Evolutionary conservation across 2,797 vertebrate genomes (phyloP), one percentile per base, ranked within the genome.

Genomic region (Macropodus opercularis): DNA sequence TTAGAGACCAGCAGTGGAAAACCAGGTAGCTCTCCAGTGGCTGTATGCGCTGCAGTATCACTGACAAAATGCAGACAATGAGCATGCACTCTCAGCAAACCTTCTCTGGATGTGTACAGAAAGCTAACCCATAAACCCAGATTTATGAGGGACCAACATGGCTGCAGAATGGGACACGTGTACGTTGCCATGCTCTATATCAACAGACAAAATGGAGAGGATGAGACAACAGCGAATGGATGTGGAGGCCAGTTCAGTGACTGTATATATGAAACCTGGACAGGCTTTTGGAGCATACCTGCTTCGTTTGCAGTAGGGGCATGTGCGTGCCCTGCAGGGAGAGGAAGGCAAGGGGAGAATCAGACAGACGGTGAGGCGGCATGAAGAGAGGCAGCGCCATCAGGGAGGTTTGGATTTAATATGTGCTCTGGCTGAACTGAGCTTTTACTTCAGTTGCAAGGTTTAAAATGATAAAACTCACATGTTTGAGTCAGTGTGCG

Each of bases 231-330:
- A 51, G 58, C 65, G 67, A 67, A 63, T 36, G 59, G 62, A 54
- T 17, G 46, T 8, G 35, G 41, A 59, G 42, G 55, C 5, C 23
- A 4, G 26, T 14, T 71, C 24, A 41, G 18, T 44, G 59, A 50
- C 19, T 34, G 69, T 41, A 19, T 54, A 44, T 17, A 49, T 51
- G 34, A 65, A 65, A 63, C 73, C 50, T 10, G 4, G n/a, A 35
- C 6, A n/a, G 48, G 72, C 44, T 57, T 53, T 31, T 36, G 69
- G 61, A 71, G 83, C 79, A 13, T 91, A 91, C 92, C 91, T 93
- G 91, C 91, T 91, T 84, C 91, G 90, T 78, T 82, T 89, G 91
- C 92, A 93, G 91, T 90, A 92, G 43, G 92, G 92, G 85, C 92
- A 93, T 75, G 90, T 88, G 72, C 75, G 90, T 71, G 85, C 86